Base-by-base conservation (phyloP, 2,888 invertebrate genomes). In the Rhagophthalmus giganteus region DNA sequence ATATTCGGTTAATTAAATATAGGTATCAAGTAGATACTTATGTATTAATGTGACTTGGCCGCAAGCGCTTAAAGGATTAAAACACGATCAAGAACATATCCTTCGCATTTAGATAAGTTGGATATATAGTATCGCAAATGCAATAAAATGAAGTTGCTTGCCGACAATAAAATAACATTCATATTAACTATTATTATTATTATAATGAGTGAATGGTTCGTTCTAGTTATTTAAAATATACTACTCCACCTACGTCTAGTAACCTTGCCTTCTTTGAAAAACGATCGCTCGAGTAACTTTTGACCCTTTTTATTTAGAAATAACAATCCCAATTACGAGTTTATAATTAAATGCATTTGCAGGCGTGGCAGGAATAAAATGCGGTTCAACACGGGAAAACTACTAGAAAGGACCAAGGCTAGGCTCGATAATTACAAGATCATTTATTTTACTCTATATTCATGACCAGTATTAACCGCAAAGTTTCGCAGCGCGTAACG, bases 321-420 rank as follows among this genome's bases (percentile, higher is more conserved):
- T 24, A 39, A 39, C 25, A 39, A 39, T 13, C 14, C 32, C 24
- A 32, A 39, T 39, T 39, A 39, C 26, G 25, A 31, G 39, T 31
- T 30, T 34, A 27, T 38, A 35, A 51, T 44, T 35, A 35, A 40
- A 51, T 48, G 44, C 41, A 45, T 48, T 53, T 54, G 55, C 50
- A 57, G 54, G 54, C 44, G 54, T 54, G 48, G 42, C 44, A 46
- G 54, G 48, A 48, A 54, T 41, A 44, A 30, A 42, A 44, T 44
- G 54, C 47, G 33, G 26, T 26, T 39, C 37, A 33, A 44, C 48
- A 49, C 38, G 50, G 58, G 55, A 58, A 59, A 49, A 47, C 47
- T 25, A 50, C 42, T 61, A 58, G 61, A 61, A 59, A 58, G 59
- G 57, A 54, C 55, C 60, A 60, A 61, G 57, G 59, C 61, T 58